Percentiles rank a stretch among this genome's conserved stretches.
Conservation (phyloP, 2,888 invertebrate genomes). For the Campoletis raptor region DNA sequence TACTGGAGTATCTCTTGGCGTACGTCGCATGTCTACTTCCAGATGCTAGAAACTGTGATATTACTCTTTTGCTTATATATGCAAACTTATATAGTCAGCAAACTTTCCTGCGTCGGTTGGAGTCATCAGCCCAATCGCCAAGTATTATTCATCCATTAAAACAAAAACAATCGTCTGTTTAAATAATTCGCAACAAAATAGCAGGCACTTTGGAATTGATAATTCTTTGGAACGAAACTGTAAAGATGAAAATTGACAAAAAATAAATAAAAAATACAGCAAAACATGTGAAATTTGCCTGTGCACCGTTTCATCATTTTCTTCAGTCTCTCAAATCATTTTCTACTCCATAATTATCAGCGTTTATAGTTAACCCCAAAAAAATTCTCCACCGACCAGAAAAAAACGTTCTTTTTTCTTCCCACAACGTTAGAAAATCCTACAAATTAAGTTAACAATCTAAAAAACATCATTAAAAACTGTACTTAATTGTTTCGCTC, state of each 20-base stretch:
- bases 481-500: neutral
- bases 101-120: constrained; percentile 15
- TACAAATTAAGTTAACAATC: neutral
- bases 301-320: neutral
- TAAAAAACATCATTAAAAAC: neutral
- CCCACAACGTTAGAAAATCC: neutral
- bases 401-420: neutral
- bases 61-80: constrained; percentile 38
- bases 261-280: neutral
- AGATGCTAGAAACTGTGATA: constrained; percentile 50
- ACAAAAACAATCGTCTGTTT: no score
- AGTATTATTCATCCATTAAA: neutral
- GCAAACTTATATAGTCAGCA: constrained; percentile 42
- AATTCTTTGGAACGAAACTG: neutral
- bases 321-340: neutral
- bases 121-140: constrained; percentile 18
- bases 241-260: neutral
- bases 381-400: neutral
- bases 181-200: neutral
- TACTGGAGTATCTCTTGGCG: constrained; percentile 48
- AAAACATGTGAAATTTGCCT: neutral
- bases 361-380: neutral
- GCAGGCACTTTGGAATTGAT: neutral
- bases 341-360: neutral
- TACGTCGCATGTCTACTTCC: constrained; percentile 53